A percentile compares a stretch with the other conserved stretches of the same genome.
phyloP scores from a whole-genome alignment of 2,797 vertebrate genomes.

The Brachymystax lenok region DNA sequence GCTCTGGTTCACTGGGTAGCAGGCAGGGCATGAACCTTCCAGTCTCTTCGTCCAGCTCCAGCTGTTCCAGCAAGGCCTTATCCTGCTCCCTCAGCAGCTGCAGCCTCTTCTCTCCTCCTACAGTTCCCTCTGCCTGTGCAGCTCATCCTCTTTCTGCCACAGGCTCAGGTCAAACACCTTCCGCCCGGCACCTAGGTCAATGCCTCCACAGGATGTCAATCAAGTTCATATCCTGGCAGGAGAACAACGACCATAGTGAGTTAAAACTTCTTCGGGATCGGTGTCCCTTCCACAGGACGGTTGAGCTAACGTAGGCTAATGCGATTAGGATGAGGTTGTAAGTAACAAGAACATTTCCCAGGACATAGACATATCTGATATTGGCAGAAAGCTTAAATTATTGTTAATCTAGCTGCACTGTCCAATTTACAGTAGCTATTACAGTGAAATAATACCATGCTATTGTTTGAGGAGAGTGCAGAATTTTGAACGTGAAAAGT shows the following conservation, averaged over 20 bases:
- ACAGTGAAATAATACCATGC: too few species aligned
- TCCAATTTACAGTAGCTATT: too few species aligned
- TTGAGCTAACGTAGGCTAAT: too few species aligned
- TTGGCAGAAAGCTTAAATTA: too few species aligned
- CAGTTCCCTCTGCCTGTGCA: constrained; percentile 81
- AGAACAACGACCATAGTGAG: background rate
- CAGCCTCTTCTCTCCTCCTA: constrained; percentile 80
- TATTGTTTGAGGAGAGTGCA: too few species aligned
- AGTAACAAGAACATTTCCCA: too few species aligned
- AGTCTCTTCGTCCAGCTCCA: constrained; percentile 84
- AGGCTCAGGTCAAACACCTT: constrained; percentile 84
- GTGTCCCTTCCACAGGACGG: too few species aligned
- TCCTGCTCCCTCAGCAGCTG: constrained; percentile 75
- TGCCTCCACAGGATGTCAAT: constrained; percentile 88
- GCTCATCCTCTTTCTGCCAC: constrained; percentile 80
- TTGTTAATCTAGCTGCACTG: too few species aligned
- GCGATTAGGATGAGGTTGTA: too few species aligned
- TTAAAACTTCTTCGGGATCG: too few species aligned
- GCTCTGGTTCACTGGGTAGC: background rate
- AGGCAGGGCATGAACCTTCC: constrained; percentile 81
- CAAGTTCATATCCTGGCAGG: constrained; percentile 80
- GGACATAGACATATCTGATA: too few species aligned
- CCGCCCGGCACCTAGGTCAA: constrained; percentile 84
- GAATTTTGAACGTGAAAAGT: too few species aligned
- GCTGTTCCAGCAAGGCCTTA: constrained; percentile 68